Base-by-base conservation (phyloP, 2,113 vertebrate genomes). In the Microcebus murinus region DNA sequence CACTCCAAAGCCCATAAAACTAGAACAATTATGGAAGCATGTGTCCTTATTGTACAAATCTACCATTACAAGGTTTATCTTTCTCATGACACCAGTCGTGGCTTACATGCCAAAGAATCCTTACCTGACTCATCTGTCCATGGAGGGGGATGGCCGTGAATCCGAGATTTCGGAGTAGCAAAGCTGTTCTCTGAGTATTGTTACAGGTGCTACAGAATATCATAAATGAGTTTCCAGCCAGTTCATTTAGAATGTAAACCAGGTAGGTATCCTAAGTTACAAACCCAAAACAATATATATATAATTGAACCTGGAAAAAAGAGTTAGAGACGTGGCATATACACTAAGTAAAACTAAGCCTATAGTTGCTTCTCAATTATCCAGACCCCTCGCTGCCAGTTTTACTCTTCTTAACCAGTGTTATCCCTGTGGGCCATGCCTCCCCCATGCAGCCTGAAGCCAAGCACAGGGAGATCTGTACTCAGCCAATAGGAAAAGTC, bases 141-240 rank as follows among this genome's bases (percentile, higher is more conserved):
- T 99, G 99, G 14, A 99, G 99, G 63, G 99, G 99, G 89, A 99
- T 99, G 17, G 99, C 99, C 4, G 99, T 99, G 98, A 99, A 99
- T 4, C 99, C 99, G 52, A 99, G 99, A 97, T 99, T 99, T 59
- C 99, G 98, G 3, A 99, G 99, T 74, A 99, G 92, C 68, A 99
- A 98, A 61, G 99, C 99, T 88, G 99, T 99, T 97, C 99, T 99
- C 98, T 99, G 99, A 89, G 99, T 99, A 18, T 99, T 99, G 98
- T 99, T 99, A 97, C 99, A 99, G 0, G 99, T 99, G 97, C 99
- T 99, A 96, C 99, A 99, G 98, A 99, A 99, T 96, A 99, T 99
- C 97, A 99, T 99, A 96, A 99, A 99, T 13, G 99, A 99, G 98
- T 99, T 99, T 12, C 99, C 99, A 6, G 99, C 99, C 97, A 99